Conservation (phyloP, 2,797 vertebrate genomes). For the Malacoraja senta region DNA sequence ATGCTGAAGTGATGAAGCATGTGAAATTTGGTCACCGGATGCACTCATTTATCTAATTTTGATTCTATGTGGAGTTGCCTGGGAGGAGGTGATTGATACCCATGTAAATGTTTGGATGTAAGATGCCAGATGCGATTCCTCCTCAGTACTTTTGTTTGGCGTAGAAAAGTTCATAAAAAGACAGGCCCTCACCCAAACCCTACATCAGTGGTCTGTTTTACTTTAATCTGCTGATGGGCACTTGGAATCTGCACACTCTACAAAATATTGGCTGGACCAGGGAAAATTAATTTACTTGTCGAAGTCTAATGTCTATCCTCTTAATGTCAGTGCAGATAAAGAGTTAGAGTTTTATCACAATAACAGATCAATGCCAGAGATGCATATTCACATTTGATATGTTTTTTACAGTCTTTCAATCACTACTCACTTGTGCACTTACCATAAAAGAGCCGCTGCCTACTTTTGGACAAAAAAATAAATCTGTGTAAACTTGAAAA, state of each 20-base stretch:
- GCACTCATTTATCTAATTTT: too few relatives aligned
- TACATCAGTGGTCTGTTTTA: not conserved
- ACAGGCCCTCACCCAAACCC: not conserved
- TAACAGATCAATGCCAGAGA: not conserved
- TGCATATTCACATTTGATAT: not conserved
- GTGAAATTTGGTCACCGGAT: too few relatives aligned
- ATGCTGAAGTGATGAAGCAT: too few relatives aligned
- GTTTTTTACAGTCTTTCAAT: not conserved
- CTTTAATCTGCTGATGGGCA: not conserved
- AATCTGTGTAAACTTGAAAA: slow-evolving; percentile 29
- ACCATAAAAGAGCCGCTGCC: not conserved
- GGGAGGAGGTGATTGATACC: too few relatives aligned
- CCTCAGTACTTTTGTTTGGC: not conserved
- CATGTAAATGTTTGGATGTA: too few relatives aligned
- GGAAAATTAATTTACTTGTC: too few relatives aligned
- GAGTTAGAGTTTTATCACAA: not conserved
- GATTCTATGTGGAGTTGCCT: too few relatives aligned
- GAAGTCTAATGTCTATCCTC: not conserved
- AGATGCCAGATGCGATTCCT: too few relatives aligned
- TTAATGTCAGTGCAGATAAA: slow-evolving; percentile 10
- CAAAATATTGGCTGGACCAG: not conserved
- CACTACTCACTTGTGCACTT: not conserved
- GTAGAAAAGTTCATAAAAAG: not conserved
- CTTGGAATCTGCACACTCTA: not conserved
- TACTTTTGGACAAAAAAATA: not conserved